Evolutionary conservation across 2,888 invertebrate genomes (phyloP), one percentile per base, ranked within the genome.

Genomic region (Shargacucullia verbasci): DNA sequence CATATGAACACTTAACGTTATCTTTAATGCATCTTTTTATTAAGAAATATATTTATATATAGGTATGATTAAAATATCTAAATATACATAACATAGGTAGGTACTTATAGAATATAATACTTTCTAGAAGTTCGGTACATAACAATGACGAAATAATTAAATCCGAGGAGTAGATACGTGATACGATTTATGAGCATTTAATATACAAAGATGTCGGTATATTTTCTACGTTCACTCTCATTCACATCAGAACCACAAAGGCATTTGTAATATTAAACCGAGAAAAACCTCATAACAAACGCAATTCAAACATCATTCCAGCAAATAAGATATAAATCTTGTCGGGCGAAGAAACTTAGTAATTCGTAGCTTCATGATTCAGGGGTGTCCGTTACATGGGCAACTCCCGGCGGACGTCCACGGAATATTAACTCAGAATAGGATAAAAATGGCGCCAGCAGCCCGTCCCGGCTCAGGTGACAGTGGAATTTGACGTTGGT

Each of bases 341-440:
- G 69, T 59, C 59, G 58, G 69, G 62, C 59, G 63, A 56, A 66
- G 69, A 71, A 78, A 76, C 78, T 84, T 79, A 81, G 84, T 83
- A 81, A 83, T 86, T 87, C 84, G 85, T 85, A 83, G 82, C 82
- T 85, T 77, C 79, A 78, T 79, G 81, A 81, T 78, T 79, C 79
- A 80, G 82, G 76, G 82, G 87, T 87, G 86, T 88, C 86, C 85
- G 87, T 87, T 86, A 86, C 88, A 83, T 79, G 82, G 80, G 80
- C 79, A 74, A 82, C 81, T 86, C 87, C 87, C 87, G 62, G 74
- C 79, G 87, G 85, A 91, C 90, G 86, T 83, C 84, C 82, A 82
- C 86, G 85, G 90, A 91, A 91, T 91, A 90, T 91, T 90, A 91
- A 91, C 89, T 88, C 80, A 76, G 82, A 88, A 87, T 86, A 85